Percentiles rank a stretch among this genome's conserved stretches.
Evolutionary conservation across 2,113 vertebrate genomes (phyloP).

Genomic region (Ictidomys tridecemlineatus): DNA sequence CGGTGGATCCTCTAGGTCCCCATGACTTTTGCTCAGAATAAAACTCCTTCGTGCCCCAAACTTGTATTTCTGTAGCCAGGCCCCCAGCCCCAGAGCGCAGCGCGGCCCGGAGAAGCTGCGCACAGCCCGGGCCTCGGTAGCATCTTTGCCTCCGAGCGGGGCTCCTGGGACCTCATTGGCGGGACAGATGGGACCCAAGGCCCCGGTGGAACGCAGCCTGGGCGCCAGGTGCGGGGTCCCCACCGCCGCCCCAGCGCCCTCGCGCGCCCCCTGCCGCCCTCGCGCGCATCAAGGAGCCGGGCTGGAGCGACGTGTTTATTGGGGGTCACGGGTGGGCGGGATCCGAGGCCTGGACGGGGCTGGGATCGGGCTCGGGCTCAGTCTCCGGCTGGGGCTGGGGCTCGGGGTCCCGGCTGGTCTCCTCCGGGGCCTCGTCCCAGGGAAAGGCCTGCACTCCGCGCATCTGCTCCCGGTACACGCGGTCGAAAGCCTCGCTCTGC

Average conservation of each 20-base stretch:
- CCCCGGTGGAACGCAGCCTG: neutral
- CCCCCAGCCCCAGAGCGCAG: fast-evolving
- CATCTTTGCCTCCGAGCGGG: neutral
- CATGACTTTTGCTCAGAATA: slow-evolving; percentile 15
- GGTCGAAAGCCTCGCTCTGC: slow-evolving; percentile 83
- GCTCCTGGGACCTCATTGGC: neutral
- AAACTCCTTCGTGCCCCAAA: neutral
- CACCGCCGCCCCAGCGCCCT: neutral
- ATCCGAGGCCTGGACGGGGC: neutral
- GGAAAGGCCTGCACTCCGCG: slow-evolving; percentile 76
- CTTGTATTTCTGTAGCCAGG: neutral
- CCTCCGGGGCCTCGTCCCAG: slow-evolving; percentile 76
- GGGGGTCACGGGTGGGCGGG: neutral
- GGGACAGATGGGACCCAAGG: neutral
- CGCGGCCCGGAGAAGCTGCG: fast-evolving
- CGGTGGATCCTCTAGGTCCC: neutral
- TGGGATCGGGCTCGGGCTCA: neutral
- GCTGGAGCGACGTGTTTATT: slow-evolving; percentile 60
- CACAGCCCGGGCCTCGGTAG: neutral
- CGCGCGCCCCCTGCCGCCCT: neutral
- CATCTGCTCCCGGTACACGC: slow-evolving; percentile 82
- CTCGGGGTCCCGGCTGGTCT: neutral
- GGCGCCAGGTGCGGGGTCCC: fast-evolving
- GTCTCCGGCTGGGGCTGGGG: neutral
- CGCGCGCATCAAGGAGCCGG: neutral